Conservation (phyloP, 2,113 vertebrate species). For the Geococcyx californianus region DNA sequence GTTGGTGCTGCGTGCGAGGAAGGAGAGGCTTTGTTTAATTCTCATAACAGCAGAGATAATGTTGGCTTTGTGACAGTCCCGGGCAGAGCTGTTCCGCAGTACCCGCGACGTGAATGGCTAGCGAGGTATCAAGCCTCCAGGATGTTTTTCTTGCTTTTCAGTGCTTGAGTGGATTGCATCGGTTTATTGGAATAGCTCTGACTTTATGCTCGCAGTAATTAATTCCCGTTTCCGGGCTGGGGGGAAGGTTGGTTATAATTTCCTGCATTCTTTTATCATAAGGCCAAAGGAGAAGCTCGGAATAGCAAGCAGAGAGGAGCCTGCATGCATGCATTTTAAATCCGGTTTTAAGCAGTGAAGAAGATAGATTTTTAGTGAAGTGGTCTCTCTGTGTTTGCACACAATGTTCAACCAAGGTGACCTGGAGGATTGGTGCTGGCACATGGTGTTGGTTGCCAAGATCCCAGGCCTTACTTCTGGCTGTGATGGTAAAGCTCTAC, state of each 20-base stretch:
- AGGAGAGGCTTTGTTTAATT: conserved; percentile 5
- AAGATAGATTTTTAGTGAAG: background rate
- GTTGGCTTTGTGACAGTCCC: background rate
- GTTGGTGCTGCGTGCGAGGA: background rate
- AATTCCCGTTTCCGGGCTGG: conserved; percentile 64
- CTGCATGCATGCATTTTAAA: conserved; percentile 15
- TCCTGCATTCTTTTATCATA: conserved; percentile 61
- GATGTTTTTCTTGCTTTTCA: conserved; percentile 38
- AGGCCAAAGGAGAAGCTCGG: conserved; percentile 64
- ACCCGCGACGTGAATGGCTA: background rate
- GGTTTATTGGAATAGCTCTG: conserved; percentile 62
- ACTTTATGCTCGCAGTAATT: conserved; percentile 62
- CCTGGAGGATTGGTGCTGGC: background rate
- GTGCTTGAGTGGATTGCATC: conserved; percentile 8
- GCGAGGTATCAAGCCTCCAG: background rate
- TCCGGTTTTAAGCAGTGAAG: background rate
- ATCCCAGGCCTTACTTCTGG: background rate
- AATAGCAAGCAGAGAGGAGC: conserved; percentile 42
- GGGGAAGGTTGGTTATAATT: conserved; percentile 63
- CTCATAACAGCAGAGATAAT: background rate
- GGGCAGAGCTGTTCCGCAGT: background rate
- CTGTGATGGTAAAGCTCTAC: background rate
- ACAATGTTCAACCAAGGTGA: background rate
- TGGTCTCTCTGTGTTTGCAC: background rate
- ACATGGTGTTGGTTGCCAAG: fast-evolving